phyloP scores from a whole-genome alignment of 2,797 vertebrate genomes.

The Glyptemys insculpta region DNA sequence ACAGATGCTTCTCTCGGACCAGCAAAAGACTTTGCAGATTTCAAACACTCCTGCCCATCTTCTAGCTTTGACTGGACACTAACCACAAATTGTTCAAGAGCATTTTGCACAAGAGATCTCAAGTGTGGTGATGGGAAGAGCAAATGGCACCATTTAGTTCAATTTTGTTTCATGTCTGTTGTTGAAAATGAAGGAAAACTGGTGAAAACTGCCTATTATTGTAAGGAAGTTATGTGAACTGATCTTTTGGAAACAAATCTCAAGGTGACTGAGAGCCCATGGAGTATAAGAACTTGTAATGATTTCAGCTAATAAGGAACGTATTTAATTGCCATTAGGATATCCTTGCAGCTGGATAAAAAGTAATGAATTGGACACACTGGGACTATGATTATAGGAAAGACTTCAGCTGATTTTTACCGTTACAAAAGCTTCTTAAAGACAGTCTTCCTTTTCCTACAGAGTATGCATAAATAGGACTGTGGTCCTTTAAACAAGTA shows the following conservation, averaged over 20 bases:
- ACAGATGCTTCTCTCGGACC: neutral
- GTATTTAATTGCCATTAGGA: neutral
- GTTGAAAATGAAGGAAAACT: neutral
- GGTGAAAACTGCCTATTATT: neutral
- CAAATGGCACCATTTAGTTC: neutral
- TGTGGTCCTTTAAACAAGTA: neutral
- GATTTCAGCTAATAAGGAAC: neutral
- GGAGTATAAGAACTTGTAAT: neutral
- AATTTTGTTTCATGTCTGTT: neutral
- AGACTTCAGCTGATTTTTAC: neutral
- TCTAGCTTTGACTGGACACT: neutral
- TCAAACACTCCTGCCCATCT: neutral
- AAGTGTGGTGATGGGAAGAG: neutral
- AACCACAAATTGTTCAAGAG: neutral
- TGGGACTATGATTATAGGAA: neutral
- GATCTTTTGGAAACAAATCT: neutral
- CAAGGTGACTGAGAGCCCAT: neutral
- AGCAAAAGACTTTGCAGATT: neutral
- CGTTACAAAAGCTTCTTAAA: neutral
- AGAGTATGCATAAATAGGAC: neutral
- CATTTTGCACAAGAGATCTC: neutral
- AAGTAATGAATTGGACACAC: neutral
- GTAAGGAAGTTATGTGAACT: neutral
- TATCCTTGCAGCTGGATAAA: neutral
- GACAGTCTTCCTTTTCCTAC: neutral